Evolutionary conservation across 2,113 vertebrate genomes (phyloP), one percentile per base, ranked within the genome.

Genomic region (Clarias gariepinus): DNA sequence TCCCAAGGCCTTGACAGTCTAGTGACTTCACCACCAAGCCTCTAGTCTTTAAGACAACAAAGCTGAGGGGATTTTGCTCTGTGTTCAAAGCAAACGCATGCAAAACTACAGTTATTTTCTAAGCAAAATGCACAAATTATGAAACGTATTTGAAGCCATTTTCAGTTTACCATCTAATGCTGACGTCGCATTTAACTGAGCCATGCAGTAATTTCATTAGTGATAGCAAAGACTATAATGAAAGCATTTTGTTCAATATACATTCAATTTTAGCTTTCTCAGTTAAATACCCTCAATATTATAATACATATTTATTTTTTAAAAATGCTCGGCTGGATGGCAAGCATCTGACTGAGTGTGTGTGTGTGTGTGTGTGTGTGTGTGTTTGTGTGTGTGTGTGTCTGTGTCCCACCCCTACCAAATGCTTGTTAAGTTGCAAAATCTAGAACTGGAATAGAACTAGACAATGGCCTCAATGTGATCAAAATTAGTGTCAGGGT

Each of bases 401-500:
- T 78, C 52, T 78, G 53, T 68, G 77, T 57, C 33, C 33, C 66
- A 81, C 64, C 71, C 64, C 66, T 52, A n/a, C 76, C 78, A 83
- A 79, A 71, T 88, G 77, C 77, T 90, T 90, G 88, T 93, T 93
- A 87, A 94, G 94, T 93, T 93, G 47, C 85, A 88, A 79, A 88
- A 87, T 88, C 85, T 84, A 82, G 76, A 87, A 90, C 83, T 89
- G 81, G 87, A 87, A 86, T 85, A 90, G 88, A 90, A 86, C 90
- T 82, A 93, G 92, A 94, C 93, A 94, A 92, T 92, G 80, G 92
- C 88, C 90, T 88, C 90, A 91, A 90, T 77, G 77, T 91, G 92
- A 92, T 77, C 92, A 87, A 94, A 95, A 94, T 94, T 90, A 94
- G 92, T 94, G 94, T 94, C 93, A 92, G 91, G 91, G 90, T 92